Conservation (phyloP, 2,113 vertebrate genomes). For the Phoenicopterus ruber region DNA sequence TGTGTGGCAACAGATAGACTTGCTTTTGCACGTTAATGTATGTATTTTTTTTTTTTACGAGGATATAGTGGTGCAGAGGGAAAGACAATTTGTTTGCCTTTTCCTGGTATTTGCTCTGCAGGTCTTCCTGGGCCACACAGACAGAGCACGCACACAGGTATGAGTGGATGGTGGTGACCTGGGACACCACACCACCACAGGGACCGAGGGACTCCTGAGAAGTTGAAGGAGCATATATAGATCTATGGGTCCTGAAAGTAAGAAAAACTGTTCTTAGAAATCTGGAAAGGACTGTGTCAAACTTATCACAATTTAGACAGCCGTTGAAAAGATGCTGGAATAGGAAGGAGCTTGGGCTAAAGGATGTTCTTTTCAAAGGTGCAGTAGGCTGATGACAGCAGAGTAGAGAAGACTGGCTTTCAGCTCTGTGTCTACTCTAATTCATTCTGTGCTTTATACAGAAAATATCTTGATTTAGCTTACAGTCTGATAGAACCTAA, state of each 20-base stretch:
- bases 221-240: background rate
- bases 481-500: background rate
- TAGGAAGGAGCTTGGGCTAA: background rate
- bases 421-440: background rate
- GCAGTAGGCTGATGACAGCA: background rate
- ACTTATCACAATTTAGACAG: background rate
- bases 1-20: background rate
- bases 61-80: background rate
- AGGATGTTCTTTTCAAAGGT: background rate
- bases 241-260: background rate
- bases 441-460: background rate
- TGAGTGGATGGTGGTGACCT: background rate
- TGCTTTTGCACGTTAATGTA: background rate
- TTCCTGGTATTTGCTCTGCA: background rate
- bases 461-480: background rate
- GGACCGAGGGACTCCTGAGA: background rate
- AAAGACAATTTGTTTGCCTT: background rate
- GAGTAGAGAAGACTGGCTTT: background rate
- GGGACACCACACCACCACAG: accelerated
- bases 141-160: accelerated
- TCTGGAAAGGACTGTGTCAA: background rate
- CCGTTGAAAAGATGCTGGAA: background rate
- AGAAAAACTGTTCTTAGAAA: background rate
- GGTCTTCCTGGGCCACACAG: background rate
- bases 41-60: background rate